Conservation (phyloP, 2,797 vertebrate species). For the Rhinichthys osculus region DNA sequence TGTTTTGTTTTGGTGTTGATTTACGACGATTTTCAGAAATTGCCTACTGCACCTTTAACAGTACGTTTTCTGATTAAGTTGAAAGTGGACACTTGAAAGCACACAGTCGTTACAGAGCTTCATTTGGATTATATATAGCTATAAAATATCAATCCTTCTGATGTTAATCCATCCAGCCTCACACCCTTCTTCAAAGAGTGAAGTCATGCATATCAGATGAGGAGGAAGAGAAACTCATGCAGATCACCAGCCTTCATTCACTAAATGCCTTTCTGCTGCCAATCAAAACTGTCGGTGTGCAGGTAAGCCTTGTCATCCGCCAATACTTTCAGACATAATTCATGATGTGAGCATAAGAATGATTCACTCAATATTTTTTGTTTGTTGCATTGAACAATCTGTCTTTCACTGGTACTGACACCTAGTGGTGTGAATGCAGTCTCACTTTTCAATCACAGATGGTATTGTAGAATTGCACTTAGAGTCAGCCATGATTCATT, state of each 20-base stretch:
- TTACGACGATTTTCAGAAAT: not conserved
- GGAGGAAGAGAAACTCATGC: conserved; percentile 98
- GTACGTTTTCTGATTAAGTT: not conserved
- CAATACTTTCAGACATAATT: not conserved
- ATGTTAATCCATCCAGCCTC: conserved; percentile 80
- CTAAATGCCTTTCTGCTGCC: conserved; percentile 98
- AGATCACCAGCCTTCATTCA: conserved; percentile 98
- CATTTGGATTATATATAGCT: conserved; percentile 12
- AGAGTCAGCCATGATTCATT: not conserved
- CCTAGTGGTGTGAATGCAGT: not conserved
- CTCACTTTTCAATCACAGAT: not conserved
- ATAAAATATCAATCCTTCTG: conserved; percentile 31
- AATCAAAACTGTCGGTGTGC: conserved; percentile 98
- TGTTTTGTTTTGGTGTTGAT: not conserved
- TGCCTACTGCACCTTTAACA: not conserved
- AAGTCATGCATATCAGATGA: conserved; percentile 97
- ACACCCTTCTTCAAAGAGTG: conserved; percentile 93
- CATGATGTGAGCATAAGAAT: not conserved
- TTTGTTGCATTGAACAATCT: not conserved
- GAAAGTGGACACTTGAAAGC: not conserved
- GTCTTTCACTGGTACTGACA: too few relatives aligned
- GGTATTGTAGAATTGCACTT: not conserved
- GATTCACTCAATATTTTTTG: not conserved
- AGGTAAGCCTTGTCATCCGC: conserved; percentile 78
- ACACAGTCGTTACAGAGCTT: not conserved